Evolutionary conservation across 2,888 invertebrate genomes (phyloP).

Genomic region (Timema podura): DNA sequence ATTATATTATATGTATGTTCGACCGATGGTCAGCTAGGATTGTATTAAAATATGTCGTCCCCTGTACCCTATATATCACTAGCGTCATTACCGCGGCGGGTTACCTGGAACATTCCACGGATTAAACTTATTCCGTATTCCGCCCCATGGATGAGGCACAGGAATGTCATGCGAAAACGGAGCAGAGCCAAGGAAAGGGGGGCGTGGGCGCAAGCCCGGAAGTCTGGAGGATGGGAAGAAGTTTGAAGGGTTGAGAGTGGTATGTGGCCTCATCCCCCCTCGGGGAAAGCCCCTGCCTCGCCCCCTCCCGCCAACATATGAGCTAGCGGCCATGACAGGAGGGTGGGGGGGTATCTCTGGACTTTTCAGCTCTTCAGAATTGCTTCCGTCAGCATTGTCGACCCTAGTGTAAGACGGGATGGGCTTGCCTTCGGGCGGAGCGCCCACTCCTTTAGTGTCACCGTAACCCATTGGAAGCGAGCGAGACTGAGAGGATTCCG

Average conservation of each 20-base stretch:
- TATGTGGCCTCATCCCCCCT: background rate
- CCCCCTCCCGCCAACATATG: conserved; percentile 16
- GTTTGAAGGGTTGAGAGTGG: background rate
- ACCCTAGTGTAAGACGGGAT: conserved; percentile 10
- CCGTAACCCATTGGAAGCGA: conserved; percentile 15
- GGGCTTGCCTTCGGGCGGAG: conserved; percentile 19
- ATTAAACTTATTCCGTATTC: conserved; percentile 11
- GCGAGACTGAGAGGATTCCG: conserved; percentile 16
- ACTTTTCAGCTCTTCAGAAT: conserved; percentile 9
- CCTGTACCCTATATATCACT: background rate
- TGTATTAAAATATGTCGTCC: background rate
- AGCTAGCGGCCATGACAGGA: conserved; percentile 17
- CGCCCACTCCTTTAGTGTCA: conserved; percentile 15
- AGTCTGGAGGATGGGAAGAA: background rate
- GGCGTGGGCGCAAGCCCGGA: conserved; percentile 10
- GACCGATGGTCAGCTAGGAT: no score
- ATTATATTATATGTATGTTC: no score
- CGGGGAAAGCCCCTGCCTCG: conserved; percentile 12
- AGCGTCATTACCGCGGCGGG: conserved; percentile 21
- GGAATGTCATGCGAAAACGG: conserved; percentile 1
- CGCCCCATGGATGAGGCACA: conserved; percentile 17
- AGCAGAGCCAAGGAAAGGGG: conserved; percentile 6
- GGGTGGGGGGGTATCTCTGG: conserved; percentile 17
- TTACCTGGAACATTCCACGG: conserved; percentile 21
- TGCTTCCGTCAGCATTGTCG: conserved; percentile 3